Percentiles rank a stretch among this genome's conserved stretches.
Evolutionary conservation across 2,113 vertebrate genomes (phyloP).

Genomic region (Proterorhinus semilunaris): DNA sequence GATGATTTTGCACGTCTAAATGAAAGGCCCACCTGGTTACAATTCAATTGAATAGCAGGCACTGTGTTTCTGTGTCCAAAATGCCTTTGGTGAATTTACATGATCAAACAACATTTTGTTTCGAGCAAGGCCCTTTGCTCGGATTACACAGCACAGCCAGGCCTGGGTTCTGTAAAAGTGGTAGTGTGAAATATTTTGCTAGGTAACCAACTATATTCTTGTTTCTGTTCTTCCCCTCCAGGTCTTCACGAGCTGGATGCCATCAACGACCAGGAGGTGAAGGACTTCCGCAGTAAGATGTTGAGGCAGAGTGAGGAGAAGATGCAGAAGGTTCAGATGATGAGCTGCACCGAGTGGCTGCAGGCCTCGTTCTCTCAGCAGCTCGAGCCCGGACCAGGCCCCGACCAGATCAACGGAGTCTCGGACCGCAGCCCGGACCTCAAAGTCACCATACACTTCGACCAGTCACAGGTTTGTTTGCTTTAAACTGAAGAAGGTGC

Average conservation of each 20-base stretch:
- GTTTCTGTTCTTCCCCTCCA: conserved; percentile 35
- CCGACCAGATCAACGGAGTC: conserved; percentile 73
- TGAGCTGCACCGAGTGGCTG: conserved; percentile 91
- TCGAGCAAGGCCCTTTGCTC: no score
- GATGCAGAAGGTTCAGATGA: conserved; percentile 84
- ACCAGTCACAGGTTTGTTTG: conserved; percentile 87
- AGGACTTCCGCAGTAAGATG: conserved; percentile 95
- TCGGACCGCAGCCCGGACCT: conserved; percentile 83
- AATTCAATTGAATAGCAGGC: no score
- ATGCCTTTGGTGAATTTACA: no score
- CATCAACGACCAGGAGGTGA: conserved; percentile 92
- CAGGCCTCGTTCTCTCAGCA: conserved; percentile 88
- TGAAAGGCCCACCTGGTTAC: no score
- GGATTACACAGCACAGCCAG: no score
- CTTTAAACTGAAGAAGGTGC: no score
- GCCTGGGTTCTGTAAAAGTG: no score
- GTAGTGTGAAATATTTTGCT: no score
- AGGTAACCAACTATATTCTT: no score
- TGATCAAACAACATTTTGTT: no score
- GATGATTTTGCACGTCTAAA: no score
- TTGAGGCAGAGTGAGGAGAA: conserved; percentile 88
- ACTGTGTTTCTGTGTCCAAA: no score
- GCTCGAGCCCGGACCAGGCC: conserved; percentile 73
- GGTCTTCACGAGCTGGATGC: conserved; percentile 95
- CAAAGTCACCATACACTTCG: conserved; percentile 92